A percentile compares a stretch with the other conserved stretches of the same genome.
Conservation (phyloP, 2,113 vertebrate species). For the Furnarius figulus region DNA sequence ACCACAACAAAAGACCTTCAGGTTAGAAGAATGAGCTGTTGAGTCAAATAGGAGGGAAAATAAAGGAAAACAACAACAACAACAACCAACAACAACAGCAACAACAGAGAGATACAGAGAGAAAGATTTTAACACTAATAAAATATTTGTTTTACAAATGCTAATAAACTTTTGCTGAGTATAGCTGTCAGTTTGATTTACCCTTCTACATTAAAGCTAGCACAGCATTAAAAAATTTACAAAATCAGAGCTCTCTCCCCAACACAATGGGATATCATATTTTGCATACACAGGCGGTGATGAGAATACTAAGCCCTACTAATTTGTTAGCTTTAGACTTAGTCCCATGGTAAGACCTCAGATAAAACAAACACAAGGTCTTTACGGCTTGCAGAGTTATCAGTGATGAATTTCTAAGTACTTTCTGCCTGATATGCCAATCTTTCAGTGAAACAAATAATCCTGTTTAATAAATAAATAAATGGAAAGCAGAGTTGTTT, state of each 20-base stretch:
- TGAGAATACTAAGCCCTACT: not conserved
- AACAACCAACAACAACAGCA: not conserved
- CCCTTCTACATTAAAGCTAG: not conserved
- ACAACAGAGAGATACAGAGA: not conserved
- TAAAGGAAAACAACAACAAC: not conserved
- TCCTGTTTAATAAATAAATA: not conserved
- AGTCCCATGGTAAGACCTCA: not conserved
- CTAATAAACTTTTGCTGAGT: not conserved
- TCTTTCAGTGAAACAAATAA: not conserved
- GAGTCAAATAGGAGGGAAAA: not conserved
- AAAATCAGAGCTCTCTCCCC: not conserved
- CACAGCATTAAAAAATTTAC: not conserved
- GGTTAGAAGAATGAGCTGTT: not conserved
- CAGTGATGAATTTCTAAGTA: not conserved
- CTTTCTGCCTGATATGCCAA: not conserved
- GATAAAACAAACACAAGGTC: not conserved
- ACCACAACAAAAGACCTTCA: not conserved
- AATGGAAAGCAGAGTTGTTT: not conserved
- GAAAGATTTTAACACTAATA: not conserved
- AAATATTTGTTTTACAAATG: not conserved
- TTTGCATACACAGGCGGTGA: not conserved
- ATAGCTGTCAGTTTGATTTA: constrained; percentile 1
- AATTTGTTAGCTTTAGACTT: not conserved
- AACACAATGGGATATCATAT: not conserved
- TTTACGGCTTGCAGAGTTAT: not conserved